Evolutionary conservation across 2,797 vertebrate species (phyloP).

Genomic region (Molossus molossus): DNA sequence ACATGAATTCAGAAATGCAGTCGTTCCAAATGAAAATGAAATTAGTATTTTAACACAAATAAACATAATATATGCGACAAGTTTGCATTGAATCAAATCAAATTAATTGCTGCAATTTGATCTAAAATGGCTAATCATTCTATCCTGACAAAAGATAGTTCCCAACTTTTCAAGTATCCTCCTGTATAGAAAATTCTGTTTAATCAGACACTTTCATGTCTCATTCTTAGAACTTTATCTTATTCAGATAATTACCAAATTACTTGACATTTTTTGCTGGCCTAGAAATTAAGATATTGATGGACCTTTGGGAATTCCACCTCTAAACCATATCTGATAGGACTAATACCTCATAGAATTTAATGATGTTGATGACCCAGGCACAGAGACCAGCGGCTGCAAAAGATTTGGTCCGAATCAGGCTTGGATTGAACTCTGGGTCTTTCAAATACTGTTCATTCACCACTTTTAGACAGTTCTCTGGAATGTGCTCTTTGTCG

Average conservation of each 20-base stretch:
- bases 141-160: background rate
- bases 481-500: slow-evolving; percentile 94
- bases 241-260: slow-evolving; percentile 20
- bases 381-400: slow-evolving; percentile 94
- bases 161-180: slow-evolving; percentile 24
- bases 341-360: slow-evolving; percentile 92
- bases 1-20: background rate
- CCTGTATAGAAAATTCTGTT: background rate
- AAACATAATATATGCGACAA: slow-evolving; percentile 18
- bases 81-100: slow-evolving; percentile 60
- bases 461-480: slow-evolving; percentile 92
- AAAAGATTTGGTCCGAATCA: slow-evolving; percentile 93
- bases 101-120: slow-evolving; percentile 59
- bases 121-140: slow-evolving; percentile 22
- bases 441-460: slow-evolving; percentile 93
- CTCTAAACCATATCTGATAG: background rate
- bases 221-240: slow-evolving; percentile 21
- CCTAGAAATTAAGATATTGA: background rate
- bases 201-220: background rate
- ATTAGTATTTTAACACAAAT: slow-evolving; percentile 61
- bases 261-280: background rate
- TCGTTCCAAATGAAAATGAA: slow-evolving; percentile 57
- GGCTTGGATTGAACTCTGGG: slow-evolving; percentile 92
- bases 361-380: slow-evolving; percentile 93
- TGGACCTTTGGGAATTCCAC: background rate